Conservation (phyloP, 2,797 vertebrate species). For the Phalloptychus januarius region DNA sequence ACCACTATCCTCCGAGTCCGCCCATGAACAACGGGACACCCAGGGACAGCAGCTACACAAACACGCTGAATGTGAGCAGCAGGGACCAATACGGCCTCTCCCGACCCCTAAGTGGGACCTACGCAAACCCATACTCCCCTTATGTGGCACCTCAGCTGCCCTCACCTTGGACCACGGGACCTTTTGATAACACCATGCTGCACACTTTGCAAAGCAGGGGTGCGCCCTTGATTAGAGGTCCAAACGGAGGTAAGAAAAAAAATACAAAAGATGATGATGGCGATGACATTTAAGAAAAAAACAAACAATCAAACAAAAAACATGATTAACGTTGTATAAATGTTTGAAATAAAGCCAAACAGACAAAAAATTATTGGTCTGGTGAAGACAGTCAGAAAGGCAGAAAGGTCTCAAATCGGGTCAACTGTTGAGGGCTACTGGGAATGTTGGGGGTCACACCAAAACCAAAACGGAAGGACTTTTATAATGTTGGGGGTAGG, state of each 20-base stretch:
- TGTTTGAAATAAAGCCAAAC: not conserved
- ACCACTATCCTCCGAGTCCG: conserved; percentile 92
- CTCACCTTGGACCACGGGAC: conserved; percentile 89
- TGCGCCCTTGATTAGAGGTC: conserved; percentile 87
- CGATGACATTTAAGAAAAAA: not conserved
- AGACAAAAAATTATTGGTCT: not conserved
- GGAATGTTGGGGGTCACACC: not conserved
- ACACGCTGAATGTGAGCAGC: conserved; percentile 83
- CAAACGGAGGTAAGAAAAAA: conserved; percentile 87
- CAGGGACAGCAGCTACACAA: conserved; percentile 85
- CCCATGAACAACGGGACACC: conserved; percentile 89
- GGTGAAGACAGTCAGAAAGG: not conserved
- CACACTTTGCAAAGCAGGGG: conserved; percentile 91
- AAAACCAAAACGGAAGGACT: not conserved
- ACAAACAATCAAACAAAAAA: no score
- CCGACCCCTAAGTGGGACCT: conserved; percentile 89
- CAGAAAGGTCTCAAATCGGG: not conserved
- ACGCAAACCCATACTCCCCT: conserved; percentile 88
- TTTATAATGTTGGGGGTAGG: not conserved
- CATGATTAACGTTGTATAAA: not conserved
- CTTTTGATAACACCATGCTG: conserved; percentile 95
- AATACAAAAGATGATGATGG: not conserved
- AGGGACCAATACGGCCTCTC: conserved; percentile 91
- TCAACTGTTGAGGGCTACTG: not conserved
- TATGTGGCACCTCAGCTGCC: conserved; percentile 90